Percentiles rank a stretch among this genome's conserved stretches.
Evolutionary conservation across 2,888 invertebrate genomes (phyloP).

Genomic region (Pycnomerus fuliginosus): DNA sequence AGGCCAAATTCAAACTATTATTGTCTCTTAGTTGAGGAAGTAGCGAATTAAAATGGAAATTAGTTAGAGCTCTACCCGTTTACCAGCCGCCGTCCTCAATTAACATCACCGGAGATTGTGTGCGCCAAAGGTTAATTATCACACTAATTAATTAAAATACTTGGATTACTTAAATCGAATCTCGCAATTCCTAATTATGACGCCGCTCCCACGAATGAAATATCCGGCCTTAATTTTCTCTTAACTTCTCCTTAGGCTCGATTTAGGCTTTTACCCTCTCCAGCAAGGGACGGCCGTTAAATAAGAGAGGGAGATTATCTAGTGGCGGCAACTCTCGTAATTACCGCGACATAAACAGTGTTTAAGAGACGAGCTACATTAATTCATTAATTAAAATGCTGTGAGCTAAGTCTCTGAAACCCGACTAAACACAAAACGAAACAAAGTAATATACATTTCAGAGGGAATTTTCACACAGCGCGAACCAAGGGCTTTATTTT

Average conservation of each 20-base stretch:
- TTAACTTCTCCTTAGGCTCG: slow-evolving; percentile 48
- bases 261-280: slow-evolving; percentile 43
- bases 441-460: slow-evolving; percentile 25
- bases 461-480: too few species aligned
- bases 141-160: slow-evolving; percentile 41
- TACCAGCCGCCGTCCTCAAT: slow-evolving; percentile 36
- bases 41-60: slow-evolving; percentile 26
- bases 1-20: slow-evolving; percentile 40
- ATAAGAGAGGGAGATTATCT: slow-evolving; percentile 37
- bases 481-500: too few species aligned
- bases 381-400: slow-evolving; percentile 56
- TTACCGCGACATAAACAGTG: slow-evolving; percentile 56
- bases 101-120: slow-evolving; percentile 37
- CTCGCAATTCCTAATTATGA: too few species aligned
- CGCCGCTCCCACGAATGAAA: too few species aligned
- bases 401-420: slow-evolving; percentile 38
- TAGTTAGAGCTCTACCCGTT: slow-evolving; percentile 19
- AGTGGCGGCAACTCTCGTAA: slow-evolving; percentile 52
- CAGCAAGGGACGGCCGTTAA: slow-evolving; percentile 15
- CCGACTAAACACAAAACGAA: slow-evolving; percentile 26
- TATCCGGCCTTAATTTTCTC: slow-evolving; percentile 37
- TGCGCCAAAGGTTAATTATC: slow-evolving; percentile 38
- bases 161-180: slow-evolving; percentile 25
- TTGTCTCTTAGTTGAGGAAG: slow-evolving; percentile 32
- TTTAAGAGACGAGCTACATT: slow-evolving; percentile 55